Base-by-base conservation (phyloP, 2,113 vertebrate species). In the Symphodus melops region DNA sequence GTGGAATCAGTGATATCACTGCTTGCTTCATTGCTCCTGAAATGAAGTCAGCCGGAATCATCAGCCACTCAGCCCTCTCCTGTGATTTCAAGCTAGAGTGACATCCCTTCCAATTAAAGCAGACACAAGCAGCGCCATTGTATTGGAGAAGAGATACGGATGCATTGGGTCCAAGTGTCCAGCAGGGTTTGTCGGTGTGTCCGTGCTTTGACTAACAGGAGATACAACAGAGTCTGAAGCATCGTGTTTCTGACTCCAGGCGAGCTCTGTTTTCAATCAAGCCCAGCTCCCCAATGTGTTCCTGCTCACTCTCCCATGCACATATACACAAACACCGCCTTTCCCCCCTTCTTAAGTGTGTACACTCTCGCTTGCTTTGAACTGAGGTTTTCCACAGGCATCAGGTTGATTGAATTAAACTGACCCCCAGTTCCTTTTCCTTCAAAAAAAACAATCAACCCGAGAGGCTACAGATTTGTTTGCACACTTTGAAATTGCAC, bases 221-320 rank as follows among this genome's bases (percentile, higher is more conserved):
- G n/a, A 70, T 65, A 68, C 60, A 46, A 51, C 37, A 0, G 58
- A 75, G 66, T 75, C 58, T 52, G 59, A 48, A 64, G 68, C 39
- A 41, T 5, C 28, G 16, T 19, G 54, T 58, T 61, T 68, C 58
- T 42, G 68, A 75, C 75, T 83, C 44, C 68, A 59, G 81, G 39
- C 65, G 4, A 75, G 76, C 70, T 83, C 84, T 83, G 85, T 79
- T 89, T 88, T 68, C 68, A 83, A 86, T 91, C 82, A 85, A 62
- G 67, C 57, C 62, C 44, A 2, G 25, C 28, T 84, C 78, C 77
- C 68, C 80, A 59, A 82, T 25, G 56, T 63, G 51, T 57, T 69
- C 39, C 85, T 21, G 72, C 63, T 58, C 68, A 44, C 63, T 72
- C 68, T 68, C 62, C 66, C 61, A 21, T 46, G 51, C 73, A 86